Percentiles rank a stretch among this genome's conserved stretches.
These are phyloP conservation scores for Neosilurus mollespiculum DNA, from an alignment of 2,797 vertebrate genomes.

Conservation along the genomic window DNA sequence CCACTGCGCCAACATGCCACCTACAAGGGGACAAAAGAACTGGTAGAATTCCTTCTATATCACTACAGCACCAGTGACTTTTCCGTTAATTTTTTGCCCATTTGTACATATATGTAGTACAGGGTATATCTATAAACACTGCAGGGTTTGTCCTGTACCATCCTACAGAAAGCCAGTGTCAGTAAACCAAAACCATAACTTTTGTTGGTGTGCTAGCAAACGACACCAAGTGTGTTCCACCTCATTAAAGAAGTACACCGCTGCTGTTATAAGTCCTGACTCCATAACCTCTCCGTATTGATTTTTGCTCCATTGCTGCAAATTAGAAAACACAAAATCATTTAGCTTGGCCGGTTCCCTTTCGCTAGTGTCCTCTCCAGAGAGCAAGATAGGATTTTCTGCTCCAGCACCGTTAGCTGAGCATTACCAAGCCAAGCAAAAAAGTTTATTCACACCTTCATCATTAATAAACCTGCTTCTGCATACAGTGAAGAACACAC, in stretches of 20 bases:
- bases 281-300: constrained; percentile 20
- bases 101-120: not conserved
- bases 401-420: not conserved
- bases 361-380: constrained; percentile 7
- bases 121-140: not conserved
- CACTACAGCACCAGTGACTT: not conserved
- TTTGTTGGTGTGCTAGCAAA: not conserved
- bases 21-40: not conserved
- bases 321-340: constrained; percentile 35
- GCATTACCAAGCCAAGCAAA: not conserved
- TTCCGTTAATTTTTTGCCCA: not conserved
- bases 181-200: not conserved
- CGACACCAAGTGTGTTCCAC: not conserved
- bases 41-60: not conserved
- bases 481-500: not conserved
- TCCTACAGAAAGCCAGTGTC: not conserved
- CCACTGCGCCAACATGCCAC: too few species aligned
- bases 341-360: constrained; percentile 17
- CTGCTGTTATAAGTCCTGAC: constrained; percentile 31
- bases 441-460: not conserved
- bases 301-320: constrained; percentile 21
- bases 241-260: constrained; percentile 29
- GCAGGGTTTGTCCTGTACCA: not conserved
- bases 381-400: constrained; percentile 4
- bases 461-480: not conserved